phyloP scores from a whole-genome alignment of 2,888 invertebrate genomes.

The Entomobrya multifasciata region DNA sequence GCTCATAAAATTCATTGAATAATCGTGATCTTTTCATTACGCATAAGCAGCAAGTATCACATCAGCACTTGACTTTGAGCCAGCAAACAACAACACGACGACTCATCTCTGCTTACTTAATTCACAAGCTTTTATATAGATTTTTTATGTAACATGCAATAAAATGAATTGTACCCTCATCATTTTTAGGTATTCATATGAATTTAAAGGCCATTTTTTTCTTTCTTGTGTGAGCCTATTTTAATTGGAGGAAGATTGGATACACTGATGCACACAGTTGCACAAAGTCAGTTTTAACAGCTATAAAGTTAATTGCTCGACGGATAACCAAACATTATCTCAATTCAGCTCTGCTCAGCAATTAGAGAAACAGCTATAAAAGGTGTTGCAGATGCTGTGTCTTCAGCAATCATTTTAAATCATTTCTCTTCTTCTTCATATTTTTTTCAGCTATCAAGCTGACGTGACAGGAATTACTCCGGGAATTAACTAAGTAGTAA shows the following conservation, averaged over 20 bases:
- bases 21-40: slow-evolving; percentile 70
- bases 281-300: neutral
- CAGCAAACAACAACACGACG: neutral
- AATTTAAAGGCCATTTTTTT: neutral
- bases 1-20: slow-evolving; percentile 63
- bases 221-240: neutral
- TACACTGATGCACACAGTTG: neutral
- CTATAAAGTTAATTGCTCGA: slow-evolving; percentile 54
- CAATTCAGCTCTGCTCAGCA: slow-evolving; percentile 1
- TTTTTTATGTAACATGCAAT: neutral
- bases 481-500: slow-evolving; percentile 13
- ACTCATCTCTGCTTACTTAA: neutral
- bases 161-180: too few species aligned
- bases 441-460: slow-evolving; percentile 7
- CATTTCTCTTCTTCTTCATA: neutral
- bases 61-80: neutral
- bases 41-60: neutral
- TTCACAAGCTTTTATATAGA: neutral
- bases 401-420: neutral
- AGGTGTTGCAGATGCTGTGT: slow-evolving; percentile 21
- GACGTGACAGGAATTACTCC: slow-evolving; percentile 59
- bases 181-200: slow-evolving; percentile 2
- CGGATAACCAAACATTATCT: too few species aligned
- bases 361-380: slow-evolving; percentile 51
- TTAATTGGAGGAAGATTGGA: slow-evolving; percentile 39